Conservation (phyloP, 2,888 invertebrate species). For the Aspidiotus rigidus region DNA sequence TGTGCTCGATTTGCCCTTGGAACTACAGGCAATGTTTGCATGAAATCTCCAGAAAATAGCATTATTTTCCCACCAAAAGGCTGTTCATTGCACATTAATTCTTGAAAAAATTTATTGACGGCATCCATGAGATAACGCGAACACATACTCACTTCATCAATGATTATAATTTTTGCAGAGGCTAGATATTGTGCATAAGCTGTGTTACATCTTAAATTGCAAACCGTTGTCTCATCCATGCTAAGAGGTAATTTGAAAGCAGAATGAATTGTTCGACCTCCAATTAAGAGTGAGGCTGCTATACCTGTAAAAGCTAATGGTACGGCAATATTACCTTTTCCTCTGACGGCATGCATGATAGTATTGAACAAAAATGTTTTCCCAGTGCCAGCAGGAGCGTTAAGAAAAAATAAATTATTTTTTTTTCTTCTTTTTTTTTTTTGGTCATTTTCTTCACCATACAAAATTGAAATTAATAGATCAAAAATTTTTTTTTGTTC, state of each 20-base stretch:
- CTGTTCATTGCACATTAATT: not conserved
- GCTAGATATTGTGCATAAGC: no score
- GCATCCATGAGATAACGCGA: not conserved
- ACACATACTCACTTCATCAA: no score
- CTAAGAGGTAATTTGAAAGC: no score
- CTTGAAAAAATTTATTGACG: not conserved
- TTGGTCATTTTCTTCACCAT: not conserved
- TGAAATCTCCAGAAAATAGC: conserved; percentile 5
- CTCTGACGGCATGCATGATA: not conserved
- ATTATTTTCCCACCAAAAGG: conserved; percentile 5
- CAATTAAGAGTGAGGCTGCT: no score
- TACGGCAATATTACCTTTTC: no score
- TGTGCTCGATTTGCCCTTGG: not conserved
- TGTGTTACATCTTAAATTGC: no score
- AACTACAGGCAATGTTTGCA: conserved; percentile 3
- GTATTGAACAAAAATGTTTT: not conserved
- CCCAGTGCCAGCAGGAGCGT: not conserved
- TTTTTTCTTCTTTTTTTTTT: no score
- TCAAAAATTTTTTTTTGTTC: not conserved
- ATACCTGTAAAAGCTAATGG: no score
- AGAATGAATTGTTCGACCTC: no score
- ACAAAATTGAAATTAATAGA: not conserved
- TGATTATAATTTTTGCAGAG: no score
- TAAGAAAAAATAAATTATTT: no score
- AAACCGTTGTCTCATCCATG: no score